These are phyloP conservation scores for Bergia sp. DNA, from an alignment of 92 coral and sea anemone genomes.

Conservation along the genomic window DNA sequence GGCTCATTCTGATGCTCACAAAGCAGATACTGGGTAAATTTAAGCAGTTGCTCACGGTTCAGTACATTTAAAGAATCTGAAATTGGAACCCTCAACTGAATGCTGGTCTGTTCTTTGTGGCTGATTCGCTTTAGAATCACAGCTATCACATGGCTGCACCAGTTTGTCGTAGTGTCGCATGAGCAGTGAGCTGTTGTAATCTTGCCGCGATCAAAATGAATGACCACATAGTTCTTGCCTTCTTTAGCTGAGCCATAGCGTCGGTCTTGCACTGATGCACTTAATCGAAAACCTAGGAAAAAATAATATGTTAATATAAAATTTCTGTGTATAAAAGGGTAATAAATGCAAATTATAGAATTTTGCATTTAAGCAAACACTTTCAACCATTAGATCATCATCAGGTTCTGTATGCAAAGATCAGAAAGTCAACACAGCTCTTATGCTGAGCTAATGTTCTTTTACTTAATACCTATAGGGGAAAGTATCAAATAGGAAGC, in stretches of 20 bases:
- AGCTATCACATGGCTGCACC: slow-evolving; percentile 93
- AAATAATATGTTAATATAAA: no score
- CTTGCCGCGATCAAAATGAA: slow-evolving; percentile 95
- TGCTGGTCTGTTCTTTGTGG: slow-evolving; percentile 40
- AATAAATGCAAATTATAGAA: no score
- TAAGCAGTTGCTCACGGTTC: slow-evolving; percentile 83
- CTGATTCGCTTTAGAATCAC: slow-evolving; percentile 75
- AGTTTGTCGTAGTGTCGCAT: slow-evolving; percentile 69
- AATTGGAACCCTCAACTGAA: slow-evolving; percentile 70
- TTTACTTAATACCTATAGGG: no score
- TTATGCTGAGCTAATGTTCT: no score
- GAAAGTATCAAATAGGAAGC: no score
- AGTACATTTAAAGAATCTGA: slow-evolving; percentile 85
- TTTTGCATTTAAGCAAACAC: no score
- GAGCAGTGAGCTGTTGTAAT: slow-evolving; percentile 91
- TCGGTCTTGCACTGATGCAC: slow-evolving; percentile 76
- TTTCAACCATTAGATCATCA: no score
- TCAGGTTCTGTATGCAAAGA: no score
- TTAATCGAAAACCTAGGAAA: slow-evolving; percentile 82
- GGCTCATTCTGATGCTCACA: slow-evolving; percentile 80
- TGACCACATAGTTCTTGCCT: slow-evolving; percentile 65
- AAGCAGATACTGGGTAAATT: slow-evolving; percentile 87
- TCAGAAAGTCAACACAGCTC: no score
- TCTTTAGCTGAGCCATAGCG: slow-evolving; percentile 23
- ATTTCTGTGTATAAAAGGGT: no score